Evolutionary conservation across 2,888 invertebrate species (phyloP), one percentile per base, ranked within the genome.

Genomic region (Melanargia galathea): DNA sequence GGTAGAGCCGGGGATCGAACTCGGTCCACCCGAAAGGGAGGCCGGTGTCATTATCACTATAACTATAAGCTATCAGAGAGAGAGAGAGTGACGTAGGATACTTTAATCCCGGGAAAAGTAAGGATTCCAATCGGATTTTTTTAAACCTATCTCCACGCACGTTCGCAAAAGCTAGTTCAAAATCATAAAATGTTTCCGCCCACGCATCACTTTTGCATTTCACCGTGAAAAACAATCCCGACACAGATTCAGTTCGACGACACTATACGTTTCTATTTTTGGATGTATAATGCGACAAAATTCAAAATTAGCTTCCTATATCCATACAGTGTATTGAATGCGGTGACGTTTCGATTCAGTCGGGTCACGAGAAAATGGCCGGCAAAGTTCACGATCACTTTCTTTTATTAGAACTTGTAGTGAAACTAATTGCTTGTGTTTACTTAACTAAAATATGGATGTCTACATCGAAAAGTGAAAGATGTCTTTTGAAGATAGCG

Each of bases 401-500:
- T 75, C 74, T 75, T 75, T 73, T 72, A 71, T 67, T 66, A 63
- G 71, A 71, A 72, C 73, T 70, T 71, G 73, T 71, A 67, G 74
- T 68, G 74, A 73, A 74, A 73, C 70, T 70, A 68, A 69, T 70
- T 65, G 62, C 65, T 56, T 46, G 56, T 63, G 61, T 67, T 63
- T 61, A 69, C 64, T 63, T 60, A 64, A 65, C 63, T 66, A 70
- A 71, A 67, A 68, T 65, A 66, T 66, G 57, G 30, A 46, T 45
- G 57, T 57, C 26, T 56, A 43, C 30, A 26, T 56, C 11, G 24
- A 43, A 56, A 56, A 56, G 56, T 56, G 56, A 56, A 43, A 56
- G 56, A 56, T 26, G 24, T 26, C n/a, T 54, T 38, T 51, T 30
- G 18, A 20, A 30, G 30, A 18, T 30, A 16, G n/a, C 4, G n/a